Conservation (phyloP, 2,888 invertebrate genomes). For the Alviniconcha strummeri region DNA sequence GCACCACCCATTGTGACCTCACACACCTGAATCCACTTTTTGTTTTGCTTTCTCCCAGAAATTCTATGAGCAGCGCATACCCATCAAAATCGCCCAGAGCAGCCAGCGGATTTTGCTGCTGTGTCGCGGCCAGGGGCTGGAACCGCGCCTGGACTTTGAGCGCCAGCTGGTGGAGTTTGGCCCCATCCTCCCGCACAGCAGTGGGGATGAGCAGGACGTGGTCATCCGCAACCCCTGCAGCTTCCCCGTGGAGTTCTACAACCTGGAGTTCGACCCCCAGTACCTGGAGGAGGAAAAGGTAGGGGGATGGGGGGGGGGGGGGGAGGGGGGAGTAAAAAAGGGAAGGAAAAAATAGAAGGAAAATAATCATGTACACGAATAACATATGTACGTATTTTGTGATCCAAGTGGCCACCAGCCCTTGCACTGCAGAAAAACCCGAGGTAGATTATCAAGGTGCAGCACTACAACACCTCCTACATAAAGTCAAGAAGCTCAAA, state of each 20-base stretch:
- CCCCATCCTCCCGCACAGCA: slow-evolving; percentile 80
- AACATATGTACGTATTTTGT: too few species aligned
- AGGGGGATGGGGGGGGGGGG: not conserved
- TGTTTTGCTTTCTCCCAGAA: slow-evolving; percentile 50
- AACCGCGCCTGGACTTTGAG: slow-evolving; percentile 72
- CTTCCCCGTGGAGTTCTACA: slow-evolving; percentile 82
- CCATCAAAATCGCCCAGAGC: slow-evolving; percentile 71
- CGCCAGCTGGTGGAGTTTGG: slow-evolving; percentile 77
- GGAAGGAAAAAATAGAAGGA: too few species aligned
- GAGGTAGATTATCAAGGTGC: too few species aligned
- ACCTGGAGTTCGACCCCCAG: slow-evolving; percentile 79
- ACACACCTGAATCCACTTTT: too few species aligned
- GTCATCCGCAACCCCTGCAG: slow-evolving; percentile 80
- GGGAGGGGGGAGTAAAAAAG: not conserved
- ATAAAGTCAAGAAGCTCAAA: too few species aligned
- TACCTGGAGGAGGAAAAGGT: slow-evolving; percentile 74
- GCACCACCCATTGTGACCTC: too few species aligned
- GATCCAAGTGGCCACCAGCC: too few species aligned
- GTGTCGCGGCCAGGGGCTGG: slow-evolving; percentile 71
- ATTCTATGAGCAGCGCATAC: slow-evolving; percentile 70
- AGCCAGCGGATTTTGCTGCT: slow-evolving; percentile 70
- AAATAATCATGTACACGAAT: too few species aligned
- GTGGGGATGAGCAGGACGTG: slow-evolving; percentile 78
- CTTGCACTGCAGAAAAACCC: too few species aligned
- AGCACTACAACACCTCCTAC: too few species aligned